Percentiles rank a stretch among this genome's conserved stretches.
These are phyloP conservation scores for Poeciliopsis gracilis DNA, from an alignment of 2,797 vertebrate genomes.

Conservation along the genomic window DNA sequence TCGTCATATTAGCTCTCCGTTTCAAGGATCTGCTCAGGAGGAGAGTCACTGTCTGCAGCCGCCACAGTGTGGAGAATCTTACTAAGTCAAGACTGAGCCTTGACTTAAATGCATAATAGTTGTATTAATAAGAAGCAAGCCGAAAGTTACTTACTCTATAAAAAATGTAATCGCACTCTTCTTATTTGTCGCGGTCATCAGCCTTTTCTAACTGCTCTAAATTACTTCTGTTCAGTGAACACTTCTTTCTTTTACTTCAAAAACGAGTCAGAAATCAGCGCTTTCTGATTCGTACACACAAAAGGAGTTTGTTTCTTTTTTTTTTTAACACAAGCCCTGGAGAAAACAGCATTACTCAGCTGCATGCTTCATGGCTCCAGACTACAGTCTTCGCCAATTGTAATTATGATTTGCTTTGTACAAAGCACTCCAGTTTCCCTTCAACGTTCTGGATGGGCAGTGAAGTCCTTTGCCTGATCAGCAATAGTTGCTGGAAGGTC, in stretches of 20 bases:
- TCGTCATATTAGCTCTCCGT: constrained; percentile 1
- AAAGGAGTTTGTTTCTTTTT: not conserved
- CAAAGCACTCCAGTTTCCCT: constrained; percentile 8
- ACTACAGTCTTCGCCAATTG: not conserved
- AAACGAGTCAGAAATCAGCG: not conserved
- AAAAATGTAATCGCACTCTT: not conserved
- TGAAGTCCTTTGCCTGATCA: not conserved
- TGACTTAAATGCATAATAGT: constrained; percentile 21
- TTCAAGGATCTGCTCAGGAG: not conserved
- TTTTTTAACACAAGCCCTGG: not conserved
- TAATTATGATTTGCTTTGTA: not conserved
- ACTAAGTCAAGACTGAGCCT: constrained; percentile 6
- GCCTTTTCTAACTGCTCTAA: not conserved
- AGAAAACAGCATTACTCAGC: not conserved
- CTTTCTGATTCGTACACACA: not conserved
- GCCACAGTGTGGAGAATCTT: constrained; percentile 2
- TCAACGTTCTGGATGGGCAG: not conserved
- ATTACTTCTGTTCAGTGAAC: not conserved
- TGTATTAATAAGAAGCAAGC: constrained; percentile 3
- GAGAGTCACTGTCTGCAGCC: not conserved
- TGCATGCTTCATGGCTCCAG: not conserved
- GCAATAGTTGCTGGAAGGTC: not conserved
- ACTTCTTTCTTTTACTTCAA: not conserved
- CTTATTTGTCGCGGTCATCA: not conserved
- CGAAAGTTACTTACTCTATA: not conserved